phyloP scores from a whole-genome alignment of 53 echinoderm and acorn worm genomes.

The Astropecten irregularis region DNA sequence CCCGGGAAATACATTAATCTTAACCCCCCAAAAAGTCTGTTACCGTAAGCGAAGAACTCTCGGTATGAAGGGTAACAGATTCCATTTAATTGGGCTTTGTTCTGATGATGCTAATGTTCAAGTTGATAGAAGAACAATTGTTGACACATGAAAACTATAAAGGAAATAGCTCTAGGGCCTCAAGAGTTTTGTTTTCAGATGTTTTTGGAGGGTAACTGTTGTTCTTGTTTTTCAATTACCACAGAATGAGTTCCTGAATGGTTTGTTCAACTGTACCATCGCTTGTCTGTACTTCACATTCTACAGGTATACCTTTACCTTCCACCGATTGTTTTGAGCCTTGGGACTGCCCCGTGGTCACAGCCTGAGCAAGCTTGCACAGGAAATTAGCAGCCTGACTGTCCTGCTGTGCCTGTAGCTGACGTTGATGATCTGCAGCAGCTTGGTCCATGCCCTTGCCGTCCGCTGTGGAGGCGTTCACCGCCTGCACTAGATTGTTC shows the following conservation, averaged over 20 bases:
- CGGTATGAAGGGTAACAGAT: no score
- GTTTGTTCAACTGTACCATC: conserved; percentile 21
- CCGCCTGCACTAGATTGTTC: conserved; percentile 32
- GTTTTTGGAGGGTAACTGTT: neutral
- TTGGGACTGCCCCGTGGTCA: conserved; percentile 14
- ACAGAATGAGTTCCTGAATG: conserved; percentile 38
- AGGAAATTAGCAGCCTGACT: conserved; percentile 34
- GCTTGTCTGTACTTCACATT: conserved; percentile 9
- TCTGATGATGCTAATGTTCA: no score
- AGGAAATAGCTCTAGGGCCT: no score
- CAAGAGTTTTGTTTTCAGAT: no score
- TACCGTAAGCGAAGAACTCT: no score
- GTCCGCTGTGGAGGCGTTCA: neutral
- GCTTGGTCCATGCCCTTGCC: neutral
- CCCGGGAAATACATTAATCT: no score
- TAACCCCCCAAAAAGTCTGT: no score
- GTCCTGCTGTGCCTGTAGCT: neutral
- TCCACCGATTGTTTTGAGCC: neutral
- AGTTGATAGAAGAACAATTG: no score
- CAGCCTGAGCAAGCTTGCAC: conserved; percentile 49
- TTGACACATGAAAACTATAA: no score
- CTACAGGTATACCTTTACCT: neutral
- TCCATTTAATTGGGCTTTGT: no score
- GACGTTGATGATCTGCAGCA: neutral
- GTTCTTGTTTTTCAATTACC: neutral